A percentile compares a stretch with the other conserved stretches of the same genome.
Conservation (phyloP, 2,113 vertebrate genomes). For the Tichodroma muraria region DNA sequence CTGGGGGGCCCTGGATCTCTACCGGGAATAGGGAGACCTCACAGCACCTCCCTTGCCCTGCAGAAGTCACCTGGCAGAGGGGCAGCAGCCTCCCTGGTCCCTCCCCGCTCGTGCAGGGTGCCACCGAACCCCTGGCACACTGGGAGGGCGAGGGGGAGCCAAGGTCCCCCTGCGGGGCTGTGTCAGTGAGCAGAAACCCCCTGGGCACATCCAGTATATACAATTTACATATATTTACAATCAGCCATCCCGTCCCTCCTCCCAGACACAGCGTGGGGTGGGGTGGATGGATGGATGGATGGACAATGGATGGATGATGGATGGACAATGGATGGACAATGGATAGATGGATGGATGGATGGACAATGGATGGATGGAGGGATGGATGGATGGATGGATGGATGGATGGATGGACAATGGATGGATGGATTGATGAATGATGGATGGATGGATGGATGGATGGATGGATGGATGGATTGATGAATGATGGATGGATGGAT, state of each 20-base stretch:
- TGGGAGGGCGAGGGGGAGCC: background rate
- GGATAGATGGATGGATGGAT: background rate
- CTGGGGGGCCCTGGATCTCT: background rate
- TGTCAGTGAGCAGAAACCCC: background rate
- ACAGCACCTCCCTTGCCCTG: background rate
- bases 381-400: background rate
- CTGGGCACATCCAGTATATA: background rate
- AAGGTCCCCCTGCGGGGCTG: background rate
- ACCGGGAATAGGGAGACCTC: background rate
- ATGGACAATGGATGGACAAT: background rate
- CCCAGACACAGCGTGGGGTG: rapidly evolving
- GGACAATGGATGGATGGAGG: background rate
- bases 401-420: too few relatives aligned
- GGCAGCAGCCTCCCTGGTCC: rapidly evolving
- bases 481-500: background rate
- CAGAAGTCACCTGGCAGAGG: background rate
- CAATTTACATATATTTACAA: background rate
- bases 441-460: background rate
- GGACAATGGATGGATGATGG: background rate
- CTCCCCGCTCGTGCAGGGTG: rapidly evolving
- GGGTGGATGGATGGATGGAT: background rate
- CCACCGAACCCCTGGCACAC: rapidly evolving
- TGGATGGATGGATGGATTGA: background rate
- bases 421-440: background rate
- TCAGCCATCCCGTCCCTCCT: background rate